Evolutionary conservation across 2,113 vertebrate species (phyloP).

Genomic region (Xenopus laevis): DNA sequence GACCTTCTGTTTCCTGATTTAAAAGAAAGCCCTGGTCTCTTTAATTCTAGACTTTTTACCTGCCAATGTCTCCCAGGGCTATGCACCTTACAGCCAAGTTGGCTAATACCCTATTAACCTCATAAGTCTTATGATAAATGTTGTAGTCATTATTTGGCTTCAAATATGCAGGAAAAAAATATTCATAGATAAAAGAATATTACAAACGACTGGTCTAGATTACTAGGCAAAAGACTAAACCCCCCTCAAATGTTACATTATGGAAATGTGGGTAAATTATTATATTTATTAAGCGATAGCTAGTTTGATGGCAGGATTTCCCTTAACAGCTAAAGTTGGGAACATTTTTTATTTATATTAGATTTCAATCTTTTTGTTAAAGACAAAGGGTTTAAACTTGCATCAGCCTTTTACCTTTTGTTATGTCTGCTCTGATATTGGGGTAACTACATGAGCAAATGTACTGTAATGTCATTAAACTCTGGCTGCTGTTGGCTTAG

Average conservation of each 20-base stretch:
- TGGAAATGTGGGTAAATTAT: constrained; percentile 27
- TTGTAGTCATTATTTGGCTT: no score
- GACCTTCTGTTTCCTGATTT: no score
- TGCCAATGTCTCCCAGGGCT: no score
- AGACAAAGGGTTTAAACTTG: constrained; percentile 53
- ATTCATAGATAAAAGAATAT: no score
- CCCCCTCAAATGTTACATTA: not conserved
- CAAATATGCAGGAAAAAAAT: no score
- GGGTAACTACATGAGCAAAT: constrained; percentile 63
- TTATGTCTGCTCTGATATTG: constrained; percentile 47
- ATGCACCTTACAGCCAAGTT: no score
- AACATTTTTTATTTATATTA: constrained; percentile 3
- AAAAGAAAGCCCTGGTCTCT: no score
- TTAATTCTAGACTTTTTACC: no score
- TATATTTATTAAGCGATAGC: constrained; percentile 28
- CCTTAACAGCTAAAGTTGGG: not conserved
- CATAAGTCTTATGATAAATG: no score
- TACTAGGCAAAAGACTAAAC: not conserved
- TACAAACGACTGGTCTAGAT: not conserved
- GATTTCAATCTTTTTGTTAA: constrained; percentile 42
- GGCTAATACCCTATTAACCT: no score
- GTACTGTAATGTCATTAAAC: constrained; percentile 71
- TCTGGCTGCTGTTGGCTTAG: constrained; percentile 54
- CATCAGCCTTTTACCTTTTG: constrained; percentile 31
- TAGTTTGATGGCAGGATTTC: not conserved